phyloP scores from a whole-genome alignment of 2,888 invertebrate genomes.

The Hirudinaria manillensis region DNA sequence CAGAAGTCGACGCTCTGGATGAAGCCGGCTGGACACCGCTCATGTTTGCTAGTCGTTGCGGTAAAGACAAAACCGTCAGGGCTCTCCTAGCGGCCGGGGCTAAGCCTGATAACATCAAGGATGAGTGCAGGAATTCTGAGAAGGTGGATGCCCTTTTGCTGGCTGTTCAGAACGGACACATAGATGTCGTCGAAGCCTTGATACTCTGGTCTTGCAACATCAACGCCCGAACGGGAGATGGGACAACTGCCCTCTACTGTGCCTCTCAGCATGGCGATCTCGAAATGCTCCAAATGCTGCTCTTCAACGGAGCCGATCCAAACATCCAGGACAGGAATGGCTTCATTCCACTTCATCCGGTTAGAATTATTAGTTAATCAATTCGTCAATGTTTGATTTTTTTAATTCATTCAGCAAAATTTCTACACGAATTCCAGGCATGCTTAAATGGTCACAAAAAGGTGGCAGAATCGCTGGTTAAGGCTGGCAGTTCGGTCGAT shows the following conservation, averaged over 20 bases:
- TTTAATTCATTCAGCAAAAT: neutral
- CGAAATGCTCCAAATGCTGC: slow-evolving; percentile 41
- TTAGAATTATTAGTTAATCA: neutral
- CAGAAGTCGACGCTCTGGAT: slow-evolving; percentile 39
- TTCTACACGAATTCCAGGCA: slow-evolving; percentile 30
- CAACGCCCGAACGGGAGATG: slow-evolving; percentile 37
- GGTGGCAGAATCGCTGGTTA: slow-evolving; percentile 41
- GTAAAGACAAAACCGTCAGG: slow-evolving; percentile 36
- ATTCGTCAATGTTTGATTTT: neutral
- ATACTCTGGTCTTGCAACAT: slow-evolving; percentile 38
- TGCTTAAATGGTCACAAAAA: slow-evolving; percentile 40
- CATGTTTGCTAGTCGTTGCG: slow-evolving; percentile 41
- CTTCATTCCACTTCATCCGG: slow-evolving; percentile 40
- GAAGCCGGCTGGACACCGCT: slow-evolving; percentile 41
- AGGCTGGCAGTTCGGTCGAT: slow-evolving; percentile 39
- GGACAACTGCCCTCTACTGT: slow-evolving; percentile 40
- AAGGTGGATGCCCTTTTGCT: slow-evolving; percentile 38
- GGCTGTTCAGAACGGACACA: slow-evolving; percentile 42
- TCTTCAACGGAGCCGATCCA: slow-evolving; percentile 39
- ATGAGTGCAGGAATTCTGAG: slow-evolving; percentile 23
- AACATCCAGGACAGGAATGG: slow-evolving; percentile 39
- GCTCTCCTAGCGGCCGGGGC: slow-evolving; percentile 38
- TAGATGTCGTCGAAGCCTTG: slow-evolving; percentile 39
- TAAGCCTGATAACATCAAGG: slow-evolving; percentile 31
- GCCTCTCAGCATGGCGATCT: slow-evolving; percentile 42